phyloP scores from a whole-genome alignment of 2,113 vertebrate species.

The Candoia aspera region DNA sequence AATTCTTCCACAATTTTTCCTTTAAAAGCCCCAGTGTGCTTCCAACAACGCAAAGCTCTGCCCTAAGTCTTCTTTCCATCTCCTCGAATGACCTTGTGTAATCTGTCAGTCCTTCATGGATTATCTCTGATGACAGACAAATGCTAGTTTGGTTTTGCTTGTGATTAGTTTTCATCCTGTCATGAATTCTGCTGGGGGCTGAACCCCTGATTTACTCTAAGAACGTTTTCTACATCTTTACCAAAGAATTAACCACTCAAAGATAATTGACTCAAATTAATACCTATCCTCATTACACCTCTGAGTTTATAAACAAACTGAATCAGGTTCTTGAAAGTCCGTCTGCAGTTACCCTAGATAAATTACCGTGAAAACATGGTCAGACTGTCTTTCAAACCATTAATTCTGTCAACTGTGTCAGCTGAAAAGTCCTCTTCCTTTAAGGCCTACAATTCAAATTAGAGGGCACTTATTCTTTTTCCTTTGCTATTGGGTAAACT shows the following conservation, averaged over 20 bases:
- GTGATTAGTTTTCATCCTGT: background rate
- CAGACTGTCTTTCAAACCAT: background rate
- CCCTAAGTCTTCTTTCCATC: background rate
- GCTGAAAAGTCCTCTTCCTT: background rate
- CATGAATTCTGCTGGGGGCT: background rate
- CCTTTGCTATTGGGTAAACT: background rate
- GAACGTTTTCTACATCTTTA: background rate
- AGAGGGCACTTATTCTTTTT: background rate
- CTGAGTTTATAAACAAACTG: background rate
- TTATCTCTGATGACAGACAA: background rate
- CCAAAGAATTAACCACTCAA: background rate
- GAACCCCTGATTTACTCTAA: background rate
- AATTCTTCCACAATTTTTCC: background rate
- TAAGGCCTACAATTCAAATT: background rate
- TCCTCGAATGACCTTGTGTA: background rate
- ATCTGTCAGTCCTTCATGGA: background rate
- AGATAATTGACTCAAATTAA: background rate
- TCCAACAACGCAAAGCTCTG: background rate
- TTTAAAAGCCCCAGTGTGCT: background rate
- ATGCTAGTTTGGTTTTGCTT: background rate
- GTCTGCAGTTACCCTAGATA: background rate
- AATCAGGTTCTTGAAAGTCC: background rate
- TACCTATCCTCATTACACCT: background rate
- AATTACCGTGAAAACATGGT: background rate
- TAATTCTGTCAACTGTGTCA: background rate